Percentiles rank a stretch among this genome's conserved stretches.
Evolutionary conservation across 2,113 vertebrate genomes (phyloP).

Genomic region (Cynoglossus semilaevis): DNA sequence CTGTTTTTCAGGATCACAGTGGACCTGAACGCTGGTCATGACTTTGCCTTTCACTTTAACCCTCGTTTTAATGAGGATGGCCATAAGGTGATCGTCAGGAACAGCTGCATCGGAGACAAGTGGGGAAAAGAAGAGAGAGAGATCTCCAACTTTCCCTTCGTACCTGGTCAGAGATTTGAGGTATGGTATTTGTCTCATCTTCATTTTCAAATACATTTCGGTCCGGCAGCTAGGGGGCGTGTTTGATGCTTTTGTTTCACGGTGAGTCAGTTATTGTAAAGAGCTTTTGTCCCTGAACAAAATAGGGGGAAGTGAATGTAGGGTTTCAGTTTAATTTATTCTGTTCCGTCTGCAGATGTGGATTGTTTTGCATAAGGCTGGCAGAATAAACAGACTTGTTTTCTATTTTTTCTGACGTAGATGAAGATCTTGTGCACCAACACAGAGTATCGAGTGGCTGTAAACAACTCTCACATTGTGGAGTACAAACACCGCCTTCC

Average conservation of each 20-base stretch:
- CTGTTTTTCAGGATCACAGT: conserved; percentile 44
- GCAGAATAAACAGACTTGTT: not conserved
- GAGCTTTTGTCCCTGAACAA: too few relatives aligned
- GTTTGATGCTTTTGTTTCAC: too few relatives aligned
- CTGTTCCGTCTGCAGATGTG: too few relatives aligned
- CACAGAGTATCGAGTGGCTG: conserved; percentile 22
- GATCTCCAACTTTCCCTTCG: conserved; percentile 34
- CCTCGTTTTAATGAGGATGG: conserved; percentile 52
- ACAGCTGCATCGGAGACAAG: conserved; percentile 9
- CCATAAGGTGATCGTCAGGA: conserved; percentile 44
- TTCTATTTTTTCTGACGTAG: conserved; percentile 26
- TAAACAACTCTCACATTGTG: conserved; percentile 34
- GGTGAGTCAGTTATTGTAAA: too few relatives aligned
- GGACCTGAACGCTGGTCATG: not conserved
- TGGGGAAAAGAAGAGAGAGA: conserved; percentile 62
- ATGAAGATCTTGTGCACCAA: conserved; percentile 53
- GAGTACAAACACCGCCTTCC: conserved; percentile 28
- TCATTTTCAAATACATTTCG: too few relatives aligned
- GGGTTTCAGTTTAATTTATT: too few relatives aligned
- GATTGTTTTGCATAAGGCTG: too few relatives aligned
- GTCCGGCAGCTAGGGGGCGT: too few relatives aligned
- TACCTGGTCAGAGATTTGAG: conserved; percentile 36
- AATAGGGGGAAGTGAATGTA: too few relatives aligned
- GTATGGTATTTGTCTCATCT: conserved; percentile 17
- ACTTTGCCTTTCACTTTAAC: conserved; percentile 61